Evolutionary conservation across 2,113 vertebrate species (phyloP).

Genomic region (Peromyscus polionotus): DNA sequence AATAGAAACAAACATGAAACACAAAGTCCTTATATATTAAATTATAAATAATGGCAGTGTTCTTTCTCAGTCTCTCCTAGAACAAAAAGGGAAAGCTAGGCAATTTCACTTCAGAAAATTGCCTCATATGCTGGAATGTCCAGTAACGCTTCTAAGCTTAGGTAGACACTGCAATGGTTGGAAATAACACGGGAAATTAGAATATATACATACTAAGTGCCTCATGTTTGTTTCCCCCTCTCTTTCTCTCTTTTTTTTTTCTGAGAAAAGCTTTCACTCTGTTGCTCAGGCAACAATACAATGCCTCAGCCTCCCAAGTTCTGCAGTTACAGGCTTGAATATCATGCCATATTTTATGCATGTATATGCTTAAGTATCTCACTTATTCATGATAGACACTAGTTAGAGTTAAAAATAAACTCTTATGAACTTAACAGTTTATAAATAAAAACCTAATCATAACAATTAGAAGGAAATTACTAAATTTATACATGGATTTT

Average conservation of each 20-base stretch:
- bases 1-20: not conserved
- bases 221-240: not conserved
- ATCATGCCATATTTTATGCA: not conserved
- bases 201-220: not conserved
- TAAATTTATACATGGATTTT: not conserved
- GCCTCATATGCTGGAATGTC: not conserved
- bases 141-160: not conserved
- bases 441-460: not conserved
- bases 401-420: not conserved
- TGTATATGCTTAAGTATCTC: conserved; percentile 28
- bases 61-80: not conserved
- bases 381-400: not conserved
- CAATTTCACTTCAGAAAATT: not conserved
- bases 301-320: not conserved
- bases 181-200: not conserved
- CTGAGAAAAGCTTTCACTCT: not conserved
- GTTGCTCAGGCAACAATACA: not conserved
- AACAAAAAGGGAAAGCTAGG: not conserved
- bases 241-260: not conserved
- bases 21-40: not conserved
- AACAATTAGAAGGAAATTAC: not conserved
- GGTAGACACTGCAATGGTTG: not conserved
- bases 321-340: not conserved
- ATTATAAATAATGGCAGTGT: not conserved
- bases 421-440: not conserved